Percentiles rank a stretch among this genome's conserved stretches.
Evolutionary conservation across 1,140 invertebrate genomes (phyloP).

Genomic region (Leucophenga varia): DNA sequence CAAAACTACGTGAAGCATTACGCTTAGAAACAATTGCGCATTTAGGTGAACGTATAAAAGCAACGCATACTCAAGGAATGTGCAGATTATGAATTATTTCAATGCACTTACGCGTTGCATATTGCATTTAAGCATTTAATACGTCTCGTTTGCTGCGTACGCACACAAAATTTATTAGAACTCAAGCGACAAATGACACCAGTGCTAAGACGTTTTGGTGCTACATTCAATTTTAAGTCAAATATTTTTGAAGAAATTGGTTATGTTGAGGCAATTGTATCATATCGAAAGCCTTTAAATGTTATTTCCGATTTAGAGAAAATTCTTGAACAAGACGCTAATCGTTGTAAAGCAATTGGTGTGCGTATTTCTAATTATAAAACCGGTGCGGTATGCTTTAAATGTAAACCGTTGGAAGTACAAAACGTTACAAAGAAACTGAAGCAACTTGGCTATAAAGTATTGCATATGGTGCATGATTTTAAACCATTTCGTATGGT

Average conservation of each 20-base stretch:
- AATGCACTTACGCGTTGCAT: constrained; percentile 13
- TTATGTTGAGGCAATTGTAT: constrained; percentile 23
- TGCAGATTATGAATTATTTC: constrained; percentile 18
- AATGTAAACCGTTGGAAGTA: constrained; percentile 22
- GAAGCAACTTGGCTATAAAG: constrained; percentile 20
- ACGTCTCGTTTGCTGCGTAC: constrained; percentile 25
- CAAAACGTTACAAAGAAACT: constrained; percentile 17
- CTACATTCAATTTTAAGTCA: constrained; percentile 10
- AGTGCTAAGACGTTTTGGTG: constrained; percentile 13
- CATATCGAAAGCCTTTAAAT: neutral
- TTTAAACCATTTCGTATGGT: constrained; percentile 19
- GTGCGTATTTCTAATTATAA: constrained; percentile 10
- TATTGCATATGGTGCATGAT: constrained; percentile 18
- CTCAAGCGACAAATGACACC: constrained; percentile 18
- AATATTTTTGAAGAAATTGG: constrained; percentile 24
- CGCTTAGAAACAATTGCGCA: too few species aligned
- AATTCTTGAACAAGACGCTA: constrained; percentile 20
- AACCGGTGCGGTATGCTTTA: constrained; percentile 22
- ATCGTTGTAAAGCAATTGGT: constrained; percentile 24
- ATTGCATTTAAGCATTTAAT: constrained; percentile 18
- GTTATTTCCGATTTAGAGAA: constrained; percentile 13
- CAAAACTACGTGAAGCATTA: neutral
- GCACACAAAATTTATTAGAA: constrained; percentile 16
- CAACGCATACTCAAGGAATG: constrained; percentile 24
- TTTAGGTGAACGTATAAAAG: too few species aligned